Conservation (phyloP, 2,113 vertebrate genomes). For the Nansenia antarctica region DNA sequence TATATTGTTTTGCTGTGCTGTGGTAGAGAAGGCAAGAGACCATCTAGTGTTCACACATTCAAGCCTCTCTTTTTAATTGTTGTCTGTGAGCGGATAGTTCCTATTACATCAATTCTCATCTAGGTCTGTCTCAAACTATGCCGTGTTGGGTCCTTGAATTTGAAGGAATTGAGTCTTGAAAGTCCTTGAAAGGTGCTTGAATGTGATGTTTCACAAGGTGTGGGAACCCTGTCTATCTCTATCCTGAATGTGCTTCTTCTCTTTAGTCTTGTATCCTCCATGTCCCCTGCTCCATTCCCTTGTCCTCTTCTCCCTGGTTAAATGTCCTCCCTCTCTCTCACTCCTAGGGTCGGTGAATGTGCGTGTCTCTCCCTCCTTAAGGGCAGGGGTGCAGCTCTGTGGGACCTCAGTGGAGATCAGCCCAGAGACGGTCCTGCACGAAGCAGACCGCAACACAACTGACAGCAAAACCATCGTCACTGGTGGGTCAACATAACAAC, state of each 20-base stretch:
- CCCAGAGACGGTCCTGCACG: slow-evolving; percentile 79
- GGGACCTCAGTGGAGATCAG: slow-evolving; percentile 82
- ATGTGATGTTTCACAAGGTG: too few species aligned
- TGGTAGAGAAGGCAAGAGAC: too few species aligned
- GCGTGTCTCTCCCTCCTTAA: slow-evolving; percentile 83
- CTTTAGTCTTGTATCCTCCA: neutral
- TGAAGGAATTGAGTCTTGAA: too few species aligned
- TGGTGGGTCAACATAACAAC: slow-evolving; percentile 73
- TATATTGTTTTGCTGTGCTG: too few species aligned
- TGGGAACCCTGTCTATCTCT: neutral
- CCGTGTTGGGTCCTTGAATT: too few species aligned
- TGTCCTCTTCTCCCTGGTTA: neutral
- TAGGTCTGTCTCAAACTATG: too few species aligned
- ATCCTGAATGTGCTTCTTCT: neutral
- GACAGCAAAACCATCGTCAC: slow-evolving; percentile 72
- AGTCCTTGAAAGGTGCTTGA: too few species aligned
- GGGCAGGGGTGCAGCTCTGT: slow-evolving; percentile 77
- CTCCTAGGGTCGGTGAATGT: slow-evolving; percentile 82
- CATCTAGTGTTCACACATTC: too few species aligned
- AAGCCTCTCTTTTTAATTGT: too few species aligned
- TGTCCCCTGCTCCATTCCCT: too few species aligned
- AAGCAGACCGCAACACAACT: slow-evolving; percentile 59
- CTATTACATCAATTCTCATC: too few species aligned
- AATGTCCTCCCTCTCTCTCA: neutral
- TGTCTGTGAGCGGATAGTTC: too few species aligned